Percentiles rank a stretch among this genome's conserved stretches.
Evolutionary conservation across 1,140 invertebrate genomes (phyloP).

Genomic region (Drosophila repleta): DNA sequence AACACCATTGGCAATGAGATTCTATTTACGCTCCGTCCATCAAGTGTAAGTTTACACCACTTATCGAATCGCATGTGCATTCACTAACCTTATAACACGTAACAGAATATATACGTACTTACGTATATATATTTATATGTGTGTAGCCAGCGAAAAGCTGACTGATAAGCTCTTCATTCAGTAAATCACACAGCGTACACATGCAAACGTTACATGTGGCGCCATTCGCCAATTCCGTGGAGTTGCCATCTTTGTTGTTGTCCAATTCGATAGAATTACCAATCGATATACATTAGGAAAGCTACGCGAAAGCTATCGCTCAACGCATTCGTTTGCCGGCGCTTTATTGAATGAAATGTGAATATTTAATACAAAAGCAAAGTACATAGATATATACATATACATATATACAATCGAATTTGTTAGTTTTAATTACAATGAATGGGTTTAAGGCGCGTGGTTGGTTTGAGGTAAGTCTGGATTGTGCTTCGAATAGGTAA

Average conservation of each 20-base stretch:
- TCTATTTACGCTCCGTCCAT: slow-evolving; percentile 69
- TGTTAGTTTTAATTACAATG: slow-evolving; percentile 41
- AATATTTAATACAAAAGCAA: slow-evolving; percentile 13
- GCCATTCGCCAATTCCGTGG: slow-evolving; percentile 10
- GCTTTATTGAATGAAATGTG: slow-evolving; percentile 40
- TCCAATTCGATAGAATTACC: slow-evolving; percentile 24
- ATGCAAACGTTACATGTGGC: slow-evolving; percentile 1
- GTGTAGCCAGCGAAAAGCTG: not conserved
- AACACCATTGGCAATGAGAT: slow-evolving; percentile 76
- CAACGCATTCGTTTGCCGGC: slow-evolving; percentile 26
- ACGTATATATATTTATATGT: not conserved
- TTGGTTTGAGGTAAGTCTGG: slow-evolving; percentile 73
- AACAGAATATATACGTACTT: slow-evolving; percentile 4
- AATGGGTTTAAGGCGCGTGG: slow-evolving; percentile 67
- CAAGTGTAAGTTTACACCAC: slow-evolving; percentile 59
- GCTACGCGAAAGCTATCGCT: slow-evolving; percentile 35
- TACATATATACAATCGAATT: slow-evolving; percentile 34
- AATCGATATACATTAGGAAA: slow-evolving; percentile 43
- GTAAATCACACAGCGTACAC: slow-evolving; percentile 32
- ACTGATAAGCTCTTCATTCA: slow-evolving; percentile 63
- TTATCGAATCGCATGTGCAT: slow-evolving; percentile 39
- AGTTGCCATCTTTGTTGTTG: slow-evolving; percentile 38
- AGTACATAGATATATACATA: not conserved
- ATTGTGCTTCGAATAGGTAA: not conserved
- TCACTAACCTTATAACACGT: slow-evolving; percentile 46